phyloP scores from a whole-genome alignment of 2,113 vertebrate species.

The Paralichthys olivaceus region DNA sequence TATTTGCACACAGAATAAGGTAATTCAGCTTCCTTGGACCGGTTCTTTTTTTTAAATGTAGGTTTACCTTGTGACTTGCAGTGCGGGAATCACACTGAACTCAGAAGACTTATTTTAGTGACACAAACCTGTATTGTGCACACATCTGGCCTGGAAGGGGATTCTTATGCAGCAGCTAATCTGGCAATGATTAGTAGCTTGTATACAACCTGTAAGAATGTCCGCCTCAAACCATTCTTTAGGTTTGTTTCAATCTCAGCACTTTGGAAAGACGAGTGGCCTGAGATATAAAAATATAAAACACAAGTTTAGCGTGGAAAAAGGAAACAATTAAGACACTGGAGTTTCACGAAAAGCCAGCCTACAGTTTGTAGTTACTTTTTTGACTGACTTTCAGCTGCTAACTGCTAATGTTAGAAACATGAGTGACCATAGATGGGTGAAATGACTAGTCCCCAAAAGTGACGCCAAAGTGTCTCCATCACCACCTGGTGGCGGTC shows the following conservation, averaged over 20 bases:
- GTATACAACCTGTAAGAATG: not conserved
- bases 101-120: not conserved
- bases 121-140: not conserved
- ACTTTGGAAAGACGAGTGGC: too few species aligned
- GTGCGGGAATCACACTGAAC: not conserved
- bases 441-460: too few species aligned
- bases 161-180: not conserved
- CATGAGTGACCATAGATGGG: too few species aligned
- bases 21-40: not conserved
- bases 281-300: too few species aligned
- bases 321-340: too few species aligned
- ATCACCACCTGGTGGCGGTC: too few species aligned
- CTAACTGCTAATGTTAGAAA: too few species aligned
- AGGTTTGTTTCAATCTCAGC: too few species aligned
- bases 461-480: too few species aligned
- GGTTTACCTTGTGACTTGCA: not conserved
- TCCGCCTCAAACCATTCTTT: too few species aligned
- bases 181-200: not conserved
- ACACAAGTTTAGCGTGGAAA: too few species aligned
- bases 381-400: not conserved
- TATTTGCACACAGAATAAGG: not conserved
- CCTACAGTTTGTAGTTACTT: not conserved
- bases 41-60: not conserved
- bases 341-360: not conserved
- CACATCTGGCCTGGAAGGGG: not conserved